Evolutionary conservation across 2,113 vertebrate genomes (phyloP).

Genomic region (Notiomystis cincta): DNA sequence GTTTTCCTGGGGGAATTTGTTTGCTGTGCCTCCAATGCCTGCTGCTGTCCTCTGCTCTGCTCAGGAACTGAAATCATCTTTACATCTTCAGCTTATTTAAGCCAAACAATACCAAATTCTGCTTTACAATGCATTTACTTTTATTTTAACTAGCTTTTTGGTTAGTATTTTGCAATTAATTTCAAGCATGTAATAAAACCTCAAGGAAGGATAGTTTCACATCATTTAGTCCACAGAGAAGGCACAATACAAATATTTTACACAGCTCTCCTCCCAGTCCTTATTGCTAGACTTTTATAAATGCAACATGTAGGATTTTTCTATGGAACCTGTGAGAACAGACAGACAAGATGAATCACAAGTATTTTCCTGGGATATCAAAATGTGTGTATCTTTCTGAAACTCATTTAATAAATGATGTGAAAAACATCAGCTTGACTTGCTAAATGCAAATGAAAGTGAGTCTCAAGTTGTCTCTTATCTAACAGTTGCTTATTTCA

Average conservation of each 20-base stretch:
- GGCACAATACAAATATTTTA: not conserved
- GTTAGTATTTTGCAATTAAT: not conserved
- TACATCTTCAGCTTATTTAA: not conserved
- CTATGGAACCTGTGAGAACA: not conserved
- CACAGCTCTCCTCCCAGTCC: not conserved
- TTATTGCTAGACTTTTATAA: not conserved
- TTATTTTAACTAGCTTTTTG: not conserved
- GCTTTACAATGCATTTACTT: not conserved
- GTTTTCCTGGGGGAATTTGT: not conserved
- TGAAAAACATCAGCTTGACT: conserved; percentile 27
- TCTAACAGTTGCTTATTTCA: conserved; percentile 37
- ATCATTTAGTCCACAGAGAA: not conserved
- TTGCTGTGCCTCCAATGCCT: not conserved
- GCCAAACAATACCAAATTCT: not conserved
- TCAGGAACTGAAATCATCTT: not conserved
- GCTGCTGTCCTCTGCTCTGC: not conserved
- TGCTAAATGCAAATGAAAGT: conserved; percentile 43
- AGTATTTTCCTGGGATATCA: not conserved
- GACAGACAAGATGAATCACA: not conserved
- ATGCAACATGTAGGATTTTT: not conserved
- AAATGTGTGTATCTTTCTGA: not conserved
- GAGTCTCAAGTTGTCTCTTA: conserved; percentile 46
- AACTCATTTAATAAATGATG: conserved; percentile 24
- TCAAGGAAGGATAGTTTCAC: not conserved
- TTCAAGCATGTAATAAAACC: not conserved